phyloP scores from a whole-genome alignment of 1,140 invertebrate species.

The Trichomalopsis sarcophagae region DNA sequence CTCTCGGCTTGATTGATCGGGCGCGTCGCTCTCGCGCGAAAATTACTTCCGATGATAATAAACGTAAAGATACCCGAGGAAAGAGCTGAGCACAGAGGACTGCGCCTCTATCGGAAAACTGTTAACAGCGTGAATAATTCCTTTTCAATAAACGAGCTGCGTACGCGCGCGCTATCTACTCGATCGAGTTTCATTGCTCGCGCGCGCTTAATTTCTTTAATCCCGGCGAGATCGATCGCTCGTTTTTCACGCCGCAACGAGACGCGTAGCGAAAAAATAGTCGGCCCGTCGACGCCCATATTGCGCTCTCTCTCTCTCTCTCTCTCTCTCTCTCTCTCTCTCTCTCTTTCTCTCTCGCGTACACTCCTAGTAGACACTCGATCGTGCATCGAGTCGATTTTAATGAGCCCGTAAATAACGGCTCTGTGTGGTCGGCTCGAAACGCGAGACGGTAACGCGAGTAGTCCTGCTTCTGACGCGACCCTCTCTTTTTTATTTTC shows the following conservation, averaged over 20 bases:
- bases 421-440: not conserved
- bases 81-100: too few species aligned
- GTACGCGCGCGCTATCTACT: not conserved
- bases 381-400: conserved; percentile 3
- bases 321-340: not conserved
- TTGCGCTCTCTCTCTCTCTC: not conserved
- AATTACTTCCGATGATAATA: not conserved
- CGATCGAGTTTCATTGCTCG: not conserved
- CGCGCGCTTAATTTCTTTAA: not conserved
- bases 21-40: too few species aligned
- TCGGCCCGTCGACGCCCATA: not conserved
- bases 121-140: not conserved
- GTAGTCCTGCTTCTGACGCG: not conserved
- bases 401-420: conserved; percentile 35
- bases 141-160: not conserved
- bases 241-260: not conserved
- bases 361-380: not conserved
- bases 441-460: conserved; percentile 20
- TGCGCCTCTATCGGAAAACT: not conserved
- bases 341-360: too few species aligned
- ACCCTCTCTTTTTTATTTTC: not conserved
- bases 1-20: not conserved
- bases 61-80: not conserved
- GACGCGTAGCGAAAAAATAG: too few species aligned
- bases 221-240: not conserved